Conservation (phyloP, 2,797 vertebrate species). For the Thaleichthys pacificus region DNA sequence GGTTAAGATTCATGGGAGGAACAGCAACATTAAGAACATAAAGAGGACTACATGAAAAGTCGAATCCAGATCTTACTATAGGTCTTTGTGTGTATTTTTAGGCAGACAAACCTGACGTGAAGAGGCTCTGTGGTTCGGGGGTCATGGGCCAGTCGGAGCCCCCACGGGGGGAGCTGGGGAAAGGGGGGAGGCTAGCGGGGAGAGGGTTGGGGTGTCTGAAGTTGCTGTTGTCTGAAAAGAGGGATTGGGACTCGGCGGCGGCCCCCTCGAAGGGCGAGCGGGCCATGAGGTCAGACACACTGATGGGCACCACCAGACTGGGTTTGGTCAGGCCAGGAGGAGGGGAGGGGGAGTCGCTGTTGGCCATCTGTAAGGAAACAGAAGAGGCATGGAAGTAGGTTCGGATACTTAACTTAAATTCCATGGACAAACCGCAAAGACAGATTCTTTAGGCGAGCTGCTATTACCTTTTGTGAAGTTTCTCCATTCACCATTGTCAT, state of each 20-base stretch:
- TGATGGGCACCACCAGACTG: constrained; percentile 90
- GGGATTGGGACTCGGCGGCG: constrained; percentile 94
- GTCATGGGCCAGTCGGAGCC: constrained; percentile 95
- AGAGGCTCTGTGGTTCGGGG: constrained; percentile 98
- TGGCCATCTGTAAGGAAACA: constrained; percentile 76
- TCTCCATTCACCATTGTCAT: constrained; percentile 95
- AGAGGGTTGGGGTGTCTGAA: constrained; percentile 98
- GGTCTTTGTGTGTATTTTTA: background rate
- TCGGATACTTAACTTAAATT: background rate
- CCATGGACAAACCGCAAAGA: background rate
- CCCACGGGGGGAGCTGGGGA: constrained; percentile 88
- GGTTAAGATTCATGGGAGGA: constrained; percentile 1
- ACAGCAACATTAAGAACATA: background rate
- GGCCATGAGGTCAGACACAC: constrained; percentile 89
- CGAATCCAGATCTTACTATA: too few species aligned
- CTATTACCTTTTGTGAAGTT: constrained; percentile 89
- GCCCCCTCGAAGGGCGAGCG: constrained; percentile 95
- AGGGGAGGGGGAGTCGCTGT: constrained; percentile 94
- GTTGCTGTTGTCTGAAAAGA: constrained; percentile 96
- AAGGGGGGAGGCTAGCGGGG: constrained; percentile 89
- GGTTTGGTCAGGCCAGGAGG: constrained; percentile 93
- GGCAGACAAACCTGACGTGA: constrained; percentile 87
- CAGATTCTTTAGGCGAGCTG: background rate
- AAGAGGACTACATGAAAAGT: too few species aligned
- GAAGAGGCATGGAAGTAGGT: background rate